A percentile compares a stretch with the other conserved stretches of the same genome.
Conservation (phyloP, 2,113 vertebrate species). For the Epinephelus cyanopodus region DNA sequence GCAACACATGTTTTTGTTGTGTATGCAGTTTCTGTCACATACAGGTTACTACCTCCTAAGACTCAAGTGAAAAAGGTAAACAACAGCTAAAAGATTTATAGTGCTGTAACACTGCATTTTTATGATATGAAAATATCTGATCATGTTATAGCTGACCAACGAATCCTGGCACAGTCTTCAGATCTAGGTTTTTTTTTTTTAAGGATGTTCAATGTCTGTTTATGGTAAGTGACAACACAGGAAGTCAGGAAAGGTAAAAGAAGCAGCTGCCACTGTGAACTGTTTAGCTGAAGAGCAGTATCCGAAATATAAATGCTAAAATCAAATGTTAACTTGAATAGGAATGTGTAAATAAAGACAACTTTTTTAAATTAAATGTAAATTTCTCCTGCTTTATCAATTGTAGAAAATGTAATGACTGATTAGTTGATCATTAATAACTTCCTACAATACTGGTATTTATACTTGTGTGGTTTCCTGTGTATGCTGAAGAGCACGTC, state of each 20-base stretch:
- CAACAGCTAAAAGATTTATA: background rate
- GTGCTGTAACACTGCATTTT: background rate
- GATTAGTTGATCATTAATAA: background rate
- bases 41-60: conserved; percentile 12
- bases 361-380: background rate
- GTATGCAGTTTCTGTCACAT: conserved; percentile 48
- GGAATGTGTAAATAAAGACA: background rate
- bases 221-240: background rate
- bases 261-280: background rate
- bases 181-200: background rate
- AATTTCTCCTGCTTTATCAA: background rate
- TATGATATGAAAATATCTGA: background rate
- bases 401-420: background rate
- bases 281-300: conserved; percentile 6
- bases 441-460: background rate
- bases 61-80: conserved; percentile 11
- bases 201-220: background rate
- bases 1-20: conserved; percentile 58
- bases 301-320: conserved; percentile 4
- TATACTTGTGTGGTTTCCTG: background rate
- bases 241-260: background rate
- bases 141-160: background rate
- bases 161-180: background rate
- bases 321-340: background rate
- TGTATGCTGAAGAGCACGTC: background rate